These are phyloP conservation scores for Enteromius treurensis DNA, from an alignment of 2,797 vertebrate species.

Conservation along the genomic window DNA sequence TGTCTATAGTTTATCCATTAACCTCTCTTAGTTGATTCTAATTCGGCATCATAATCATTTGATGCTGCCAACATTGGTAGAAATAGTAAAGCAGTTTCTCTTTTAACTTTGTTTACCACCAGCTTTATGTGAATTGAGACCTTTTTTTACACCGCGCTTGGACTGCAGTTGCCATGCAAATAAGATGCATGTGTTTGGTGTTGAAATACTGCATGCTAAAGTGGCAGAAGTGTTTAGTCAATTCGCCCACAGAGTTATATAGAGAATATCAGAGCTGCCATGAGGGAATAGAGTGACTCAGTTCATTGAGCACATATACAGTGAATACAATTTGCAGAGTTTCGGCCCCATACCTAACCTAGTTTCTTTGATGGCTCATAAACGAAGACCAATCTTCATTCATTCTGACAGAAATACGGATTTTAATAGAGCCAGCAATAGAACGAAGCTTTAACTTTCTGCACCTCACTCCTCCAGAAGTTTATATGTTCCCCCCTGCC, in stretches of 20 bases:
- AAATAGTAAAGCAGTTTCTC: neutral
- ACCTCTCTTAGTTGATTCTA: neutral
- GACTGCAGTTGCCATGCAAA: slow-evolving; percentile 5
- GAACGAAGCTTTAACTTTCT: neutral
- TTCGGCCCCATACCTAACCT: slow-evolving; percentile 9
- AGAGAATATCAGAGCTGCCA: slow-evolving; percentile 22
- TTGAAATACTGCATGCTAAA: slow-evolving; percentile 9
- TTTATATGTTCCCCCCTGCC: neutral
- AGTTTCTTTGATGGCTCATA: slow-evolving; percentile 37
- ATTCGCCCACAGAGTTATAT: neutral
- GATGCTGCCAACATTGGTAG: neutral
- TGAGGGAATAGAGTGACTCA: slow-evolving; percentile 7
- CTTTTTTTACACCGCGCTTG: neutral
- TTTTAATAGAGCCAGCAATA: slow-evolving; percentile 40
- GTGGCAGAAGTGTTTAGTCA: slow-evolving; percentile 17
- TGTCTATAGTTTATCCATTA: neutral
- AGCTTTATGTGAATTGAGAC: neutral
- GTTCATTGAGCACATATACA: slow-evolving; percentile 19
- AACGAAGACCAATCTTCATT: slow-evolving; percentile 29
- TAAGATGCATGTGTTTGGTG: neutral
- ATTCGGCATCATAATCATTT: neutral
- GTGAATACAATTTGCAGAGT: slow-evolving; percentile 18
- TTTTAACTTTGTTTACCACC: neutral
- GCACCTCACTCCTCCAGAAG: neutral
- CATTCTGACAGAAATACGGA: slow-evolving; percentile 32